A percentile compares a stretch with the other conserved stretches of the same genome.
These are phyloP conservation scores for Henricia sp. DNA, from an alignment of 53 echinoderm and acorn worm genomes.

Conservation along the genomic window DNA sequence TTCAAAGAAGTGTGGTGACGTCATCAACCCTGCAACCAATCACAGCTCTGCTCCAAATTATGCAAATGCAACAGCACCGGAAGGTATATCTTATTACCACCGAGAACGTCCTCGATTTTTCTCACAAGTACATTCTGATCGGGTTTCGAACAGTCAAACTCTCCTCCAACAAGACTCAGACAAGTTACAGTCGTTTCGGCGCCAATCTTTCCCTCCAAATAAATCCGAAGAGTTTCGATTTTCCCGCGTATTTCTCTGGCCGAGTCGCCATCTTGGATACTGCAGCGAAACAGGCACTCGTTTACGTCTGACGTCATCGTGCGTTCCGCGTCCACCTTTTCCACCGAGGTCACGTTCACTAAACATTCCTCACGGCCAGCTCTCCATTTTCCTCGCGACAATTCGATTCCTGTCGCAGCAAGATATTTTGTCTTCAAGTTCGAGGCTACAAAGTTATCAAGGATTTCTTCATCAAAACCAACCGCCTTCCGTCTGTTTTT, in stretches of 20 bases:
- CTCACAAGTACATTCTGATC: conserved; percentile 47
- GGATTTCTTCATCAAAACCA: no score
- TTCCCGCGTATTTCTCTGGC: conserved; percentile 65
- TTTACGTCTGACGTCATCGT: neutral
- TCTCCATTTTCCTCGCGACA: neutral
- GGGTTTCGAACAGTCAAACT: neutral
- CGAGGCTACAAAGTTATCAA: no score
- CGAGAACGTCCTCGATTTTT: conserved; percentile 58
- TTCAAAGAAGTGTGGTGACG: no score
- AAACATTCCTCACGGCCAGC: neutral
- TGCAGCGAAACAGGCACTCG: conserved; percentile 11
- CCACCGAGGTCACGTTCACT: neutral
- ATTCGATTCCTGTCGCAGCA: neutral
- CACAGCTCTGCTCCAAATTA: conserved; percentile 69
- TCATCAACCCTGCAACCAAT: conserved; percentile 44
- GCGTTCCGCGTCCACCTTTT: conserved; percentile 2
- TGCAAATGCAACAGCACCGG: conserved; percentile 68
- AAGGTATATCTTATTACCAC: conserved; percentile 62
- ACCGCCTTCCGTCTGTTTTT: no score
- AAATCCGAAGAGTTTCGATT: conserved; percentile 65
- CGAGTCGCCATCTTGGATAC: conserved; percentile 32
- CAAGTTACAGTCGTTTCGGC: conserved; percentile 13
- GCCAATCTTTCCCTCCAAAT: conserved; percentile 73
- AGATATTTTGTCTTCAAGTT: neutral
- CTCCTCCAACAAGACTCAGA: neutral